Conservation (phyloP, 2,113 vertebrate genomes). For the Antidorcas marsupialis region DNA sequence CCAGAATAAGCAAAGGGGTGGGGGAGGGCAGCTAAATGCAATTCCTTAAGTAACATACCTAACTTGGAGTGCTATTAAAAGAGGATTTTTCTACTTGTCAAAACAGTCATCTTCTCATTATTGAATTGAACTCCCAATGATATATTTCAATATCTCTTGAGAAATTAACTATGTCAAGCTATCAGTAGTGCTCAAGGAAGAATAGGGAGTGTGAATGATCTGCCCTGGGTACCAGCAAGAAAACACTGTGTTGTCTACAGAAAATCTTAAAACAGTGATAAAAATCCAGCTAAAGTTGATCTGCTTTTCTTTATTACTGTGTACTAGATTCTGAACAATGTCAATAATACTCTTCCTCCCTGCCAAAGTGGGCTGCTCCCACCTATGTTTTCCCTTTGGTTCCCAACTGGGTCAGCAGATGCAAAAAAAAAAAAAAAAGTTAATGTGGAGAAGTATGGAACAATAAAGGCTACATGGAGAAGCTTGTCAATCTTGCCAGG, state of each 20-base stretch:
- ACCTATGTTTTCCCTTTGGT: neutral
- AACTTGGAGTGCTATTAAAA: neutral
- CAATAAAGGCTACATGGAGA: neutral
- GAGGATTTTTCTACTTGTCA: neutral
- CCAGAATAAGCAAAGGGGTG: neutral
- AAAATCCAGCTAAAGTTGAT: neutral
- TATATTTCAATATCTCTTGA: neutral
- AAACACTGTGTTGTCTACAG: neutral
- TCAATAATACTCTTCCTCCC: neutral
- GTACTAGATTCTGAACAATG: neutral
- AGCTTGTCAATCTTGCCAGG: neutral
- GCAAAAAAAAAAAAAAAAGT: neutral
- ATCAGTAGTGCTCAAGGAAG: neutral
- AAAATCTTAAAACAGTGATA: neutral
- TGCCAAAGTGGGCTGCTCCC: neutral
- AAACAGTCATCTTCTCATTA: neutral
- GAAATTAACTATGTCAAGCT: neutral
- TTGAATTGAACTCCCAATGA: neutral
- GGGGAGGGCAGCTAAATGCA: neutral
- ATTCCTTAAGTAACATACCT: neutral
- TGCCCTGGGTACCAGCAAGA: neutral
- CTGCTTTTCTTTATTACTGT: neutral
- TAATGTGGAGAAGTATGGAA: neutral
- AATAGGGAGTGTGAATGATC: neutral
- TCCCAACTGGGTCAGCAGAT: neutral